Conservation (phyloP, 1,140 invertebrate genomes). For the Branchinecta lynchi region DNA sequence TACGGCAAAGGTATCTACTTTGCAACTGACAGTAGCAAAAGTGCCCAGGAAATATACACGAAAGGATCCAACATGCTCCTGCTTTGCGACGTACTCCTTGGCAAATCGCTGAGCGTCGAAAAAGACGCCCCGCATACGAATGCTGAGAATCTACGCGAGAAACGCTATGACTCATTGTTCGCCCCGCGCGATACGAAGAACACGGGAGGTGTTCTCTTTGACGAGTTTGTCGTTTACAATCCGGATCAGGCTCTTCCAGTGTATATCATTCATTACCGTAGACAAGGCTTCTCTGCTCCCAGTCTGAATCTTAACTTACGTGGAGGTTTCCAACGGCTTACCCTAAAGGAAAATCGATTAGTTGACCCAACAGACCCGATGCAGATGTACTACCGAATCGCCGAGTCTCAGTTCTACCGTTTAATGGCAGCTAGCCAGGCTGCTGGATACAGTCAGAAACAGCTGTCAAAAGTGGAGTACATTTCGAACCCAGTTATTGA, state of each 20-base stretch:
- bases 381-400: slow-evolving; percentile 10
- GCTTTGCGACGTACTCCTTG: slow-evolving; percentile 18
- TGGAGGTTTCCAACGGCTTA: neutral
- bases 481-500: slow-evolving; percentile 11
- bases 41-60: slow-evolving; percentile 19
- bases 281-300: no score
- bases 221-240: slow-evolving; percentile 19
- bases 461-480: slow-evolving; percentile 13
- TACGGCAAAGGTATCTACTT: slow-evolving; percentile 18
- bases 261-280: slow-evolving; percentile 16
- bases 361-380: slow-evolving; percentile 13
- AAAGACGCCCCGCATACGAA: neutral
- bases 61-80: slow-evolving; percentile 19
- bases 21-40: slow-evolving; percentile 19
- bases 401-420: slow-evolving; percentile 13
- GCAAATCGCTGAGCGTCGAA: neutral
- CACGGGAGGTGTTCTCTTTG: slow-evolving; percentile 16
- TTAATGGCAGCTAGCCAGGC: neutral
- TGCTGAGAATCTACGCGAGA: neutral
- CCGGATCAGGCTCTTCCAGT: slow-evolving; percentile 11
- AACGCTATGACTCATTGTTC: slow-evolving; percentile 14
- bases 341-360: neutral
- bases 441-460: neutral
- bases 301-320: neutral
- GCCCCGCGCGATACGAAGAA: slow-evolving; percentile 15